Percentiles rank a stretch among this genome's conserved stretches.
Conservation (phyloP, 2,797 vertebrate genomes). For the Natrix natrix region DNA sequence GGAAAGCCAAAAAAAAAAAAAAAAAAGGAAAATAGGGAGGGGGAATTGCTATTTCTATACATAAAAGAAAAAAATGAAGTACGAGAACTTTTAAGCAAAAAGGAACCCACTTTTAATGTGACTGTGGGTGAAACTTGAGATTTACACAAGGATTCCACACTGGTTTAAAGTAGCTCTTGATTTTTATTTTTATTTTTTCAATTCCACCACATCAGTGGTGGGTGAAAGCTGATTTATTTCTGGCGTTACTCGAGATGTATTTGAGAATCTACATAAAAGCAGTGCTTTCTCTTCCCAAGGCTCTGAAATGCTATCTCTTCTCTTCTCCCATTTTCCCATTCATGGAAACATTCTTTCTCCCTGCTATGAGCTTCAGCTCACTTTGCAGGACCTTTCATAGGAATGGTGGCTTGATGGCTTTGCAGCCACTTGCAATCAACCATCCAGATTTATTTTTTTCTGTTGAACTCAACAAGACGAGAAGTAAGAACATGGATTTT, state of each 20-base stretch:
- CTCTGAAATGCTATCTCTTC: neutral
- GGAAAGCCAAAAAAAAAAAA: too few species aligned
- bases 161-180: neutral
- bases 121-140: neutral
- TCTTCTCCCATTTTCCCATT: neutral
- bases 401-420: neutral
- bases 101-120: conserved; percentile 3
- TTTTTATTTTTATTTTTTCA: neutral
- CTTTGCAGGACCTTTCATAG: neutral
- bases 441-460: neutral
- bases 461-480: neutral
- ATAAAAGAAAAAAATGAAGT: neutral
- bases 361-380: neutral
- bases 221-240: neutral
- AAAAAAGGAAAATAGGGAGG: neutral
- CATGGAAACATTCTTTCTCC: neutral
- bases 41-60: neutral
- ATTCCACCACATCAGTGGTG: neutral
- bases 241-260: neutral
- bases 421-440: neutral
- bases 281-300: neutral
- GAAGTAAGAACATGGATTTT: neutral
- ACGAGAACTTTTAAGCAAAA: conserved; percentile 36
- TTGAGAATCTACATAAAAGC: neutral
- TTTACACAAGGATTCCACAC: neutral